Base-by-base conservation (phyloP, 2,113 vertebrate genomes). In the Columba janthina region DNA sequence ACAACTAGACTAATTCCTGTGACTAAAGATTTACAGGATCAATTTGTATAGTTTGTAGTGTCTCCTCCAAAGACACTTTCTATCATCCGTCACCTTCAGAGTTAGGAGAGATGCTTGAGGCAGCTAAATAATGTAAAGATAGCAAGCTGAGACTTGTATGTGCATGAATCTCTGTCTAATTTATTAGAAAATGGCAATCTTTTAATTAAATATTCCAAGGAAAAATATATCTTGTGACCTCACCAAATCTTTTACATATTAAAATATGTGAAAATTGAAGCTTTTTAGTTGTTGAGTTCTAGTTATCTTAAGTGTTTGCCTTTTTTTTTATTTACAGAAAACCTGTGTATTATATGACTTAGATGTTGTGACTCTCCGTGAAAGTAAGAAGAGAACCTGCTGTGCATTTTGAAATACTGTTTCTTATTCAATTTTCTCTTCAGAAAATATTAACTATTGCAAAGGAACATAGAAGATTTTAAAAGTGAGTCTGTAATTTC, bases 341-440 rank as follows among this genome's bases (percentile, higher is more conserved):
- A 92, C 95, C 85, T 89, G 62, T 77, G 12, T 89, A 66, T 64
- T 90, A 7, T 84, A 91, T 88, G 96, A 97, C 87, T 89, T 95
- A 38, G 94, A 97, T 12, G 79, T 97, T 80, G 93, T 97, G 82
- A 54, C 85, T 84, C 53, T 97, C 80, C 83, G 81, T 72, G 92
- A 85, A 95, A 95, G 66, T 71, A 95, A 93, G 94, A 95, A 90
- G 93, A 97, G 73, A 96, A 92, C 79, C 86, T 97, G 97, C 86
- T 97, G 97, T 94, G 74, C 80, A 34, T 65, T 94, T 50, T 97
- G 93, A 97, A 70, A 90, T 66, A 54, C 1, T 48, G 46, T 69
- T 88, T 80, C 26, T 62, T 83, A 29, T 19, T 94, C 22, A 8
- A 2, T 88, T 89, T 90, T 94, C 62, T 66, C 48, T 80, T 95